Conservation (phyloP, 2,797 vertebrate genomes). For the Eremophila alpestris region DNA sequence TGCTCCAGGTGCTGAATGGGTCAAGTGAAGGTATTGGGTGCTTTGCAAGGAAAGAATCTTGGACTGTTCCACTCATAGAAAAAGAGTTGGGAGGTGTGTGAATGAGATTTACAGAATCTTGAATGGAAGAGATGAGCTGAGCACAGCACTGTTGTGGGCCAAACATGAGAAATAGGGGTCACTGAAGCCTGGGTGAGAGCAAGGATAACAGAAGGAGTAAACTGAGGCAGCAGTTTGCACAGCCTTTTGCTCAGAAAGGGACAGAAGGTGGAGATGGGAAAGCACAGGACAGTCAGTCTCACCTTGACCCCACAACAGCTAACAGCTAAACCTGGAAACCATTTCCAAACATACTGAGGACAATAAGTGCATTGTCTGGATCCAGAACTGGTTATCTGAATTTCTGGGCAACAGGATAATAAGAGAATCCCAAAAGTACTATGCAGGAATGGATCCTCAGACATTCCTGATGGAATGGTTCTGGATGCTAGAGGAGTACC, state of each 20-base stretch:
- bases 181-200: not conserved
- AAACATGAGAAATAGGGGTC: not conserved
- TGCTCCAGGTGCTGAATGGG: not conserved
- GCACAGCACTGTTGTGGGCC: not conserved
- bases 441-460: not conserved
- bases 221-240: not conserved
- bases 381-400: not conserved
- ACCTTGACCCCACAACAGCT: rapidly evolving
- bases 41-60: not conserved
- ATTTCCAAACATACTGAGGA: not conserved
- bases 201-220: not conserved
- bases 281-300: not conserved
- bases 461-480: not conserved
- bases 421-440: not conserved
- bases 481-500: not conserved
- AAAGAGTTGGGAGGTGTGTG: not conserved
- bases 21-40: not conserved
- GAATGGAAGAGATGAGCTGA: not conserved
- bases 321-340: not conserved
- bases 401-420: not conserved
- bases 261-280: not conserved
- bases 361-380: not conserved
- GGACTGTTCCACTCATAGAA: not conserved
- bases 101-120: not conserved
- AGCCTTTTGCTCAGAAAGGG: not conserved